Evolutionary conservation across 2,797 vertebrate genomes (phyloP), one percentile per base, ranked within the genome.

Genomic region (Staurois parvus): DNA sequence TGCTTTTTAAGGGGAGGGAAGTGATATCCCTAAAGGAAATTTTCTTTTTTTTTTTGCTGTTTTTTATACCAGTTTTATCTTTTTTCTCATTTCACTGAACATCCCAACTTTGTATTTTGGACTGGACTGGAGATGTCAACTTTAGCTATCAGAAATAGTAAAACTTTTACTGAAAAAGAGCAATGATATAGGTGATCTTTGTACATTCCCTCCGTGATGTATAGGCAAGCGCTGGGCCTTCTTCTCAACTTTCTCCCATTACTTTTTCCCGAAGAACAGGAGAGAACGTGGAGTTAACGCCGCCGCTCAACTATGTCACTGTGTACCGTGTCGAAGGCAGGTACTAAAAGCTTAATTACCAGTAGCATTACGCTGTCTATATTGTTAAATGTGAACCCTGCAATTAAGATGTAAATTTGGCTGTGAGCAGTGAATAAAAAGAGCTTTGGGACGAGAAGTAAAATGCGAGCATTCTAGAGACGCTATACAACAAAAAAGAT

Each of bases 361-460:
- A 92, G 88, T 89, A 93, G 89, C 92, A 90, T 93, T 95, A 89
- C 91, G 91, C 92, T 92, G 90, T 92, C 91, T 94, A 90, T 94
- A 94, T 93, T 94, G 92, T 94, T 93, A 94, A 91, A 92, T 91
- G 90, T 93, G 93, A 94, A 91, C 90, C 93, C 93, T 91, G 90
- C 92, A 93, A 94, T 94, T 94, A 94, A 94, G 93, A 94, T 94
- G 93, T 94, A 94, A 93, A 94, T 94, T 93, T 84, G 28, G 91
- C 92, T 91, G 87, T 92, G 89, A 94, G 90, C 88, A 91, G 79
- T 91, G 91, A 93, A 92, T 93, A 91, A 89, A 91, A 92, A 93
- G 91, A 90, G 88, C 89, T 92, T 89, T 89, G 90, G 93, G 91
- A 94, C 87, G 82, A 52, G 82, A 85, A 89, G 84, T 88, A 91